A percentile compares a stretch with the other conserved stretches of the same genome.
Conservation (phyloP, 2,113 vertebrate genomes). For the Prolemur simus region DNA sequence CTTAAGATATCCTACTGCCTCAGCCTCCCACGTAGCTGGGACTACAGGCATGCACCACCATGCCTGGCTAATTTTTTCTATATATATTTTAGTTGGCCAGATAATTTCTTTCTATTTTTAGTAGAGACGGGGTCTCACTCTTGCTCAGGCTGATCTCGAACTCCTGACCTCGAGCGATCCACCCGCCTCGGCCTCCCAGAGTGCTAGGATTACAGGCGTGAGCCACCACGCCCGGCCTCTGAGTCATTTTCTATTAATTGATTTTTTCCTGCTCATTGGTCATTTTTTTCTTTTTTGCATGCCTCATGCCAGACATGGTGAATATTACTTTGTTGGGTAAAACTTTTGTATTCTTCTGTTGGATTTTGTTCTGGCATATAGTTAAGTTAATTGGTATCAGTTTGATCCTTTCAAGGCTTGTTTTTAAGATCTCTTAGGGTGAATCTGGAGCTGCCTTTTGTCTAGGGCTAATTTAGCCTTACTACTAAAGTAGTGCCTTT, state of each 20-base stretch:
- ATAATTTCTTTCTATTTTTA: no score
- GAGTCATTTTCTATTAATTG: not conserved
- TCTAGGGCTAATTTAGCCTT: not conserved
- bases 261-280: slow-evolving; percentile 7
- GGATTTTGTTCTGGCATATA: not conserved
- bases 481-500: not conserved
- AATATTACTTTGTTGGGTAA: not conserved
- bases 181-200: no score
- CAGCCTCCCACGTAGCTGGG: no score
- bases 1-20: no score
- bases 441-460: not conserved
- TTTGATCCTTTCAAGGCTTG: not conserved
- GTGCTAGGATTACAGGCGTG: no score
- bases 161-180: no score
- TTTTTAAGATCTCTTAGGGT: not conserved
- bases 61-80: no score
- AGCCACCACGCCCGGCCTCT: no score
- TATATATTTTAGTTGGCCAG: no score
- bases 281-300: not conserved
- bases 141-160: no score
- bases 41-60: no score
- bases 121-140: no score
- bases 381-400: not conserved
- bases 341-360: not conserved
- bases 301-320: not conserved